These are phyloP conservation scores for Eledona agricola DNA, from an alignment of 2,888 invertebrate species.

Conservation along the genomic window DNA sequence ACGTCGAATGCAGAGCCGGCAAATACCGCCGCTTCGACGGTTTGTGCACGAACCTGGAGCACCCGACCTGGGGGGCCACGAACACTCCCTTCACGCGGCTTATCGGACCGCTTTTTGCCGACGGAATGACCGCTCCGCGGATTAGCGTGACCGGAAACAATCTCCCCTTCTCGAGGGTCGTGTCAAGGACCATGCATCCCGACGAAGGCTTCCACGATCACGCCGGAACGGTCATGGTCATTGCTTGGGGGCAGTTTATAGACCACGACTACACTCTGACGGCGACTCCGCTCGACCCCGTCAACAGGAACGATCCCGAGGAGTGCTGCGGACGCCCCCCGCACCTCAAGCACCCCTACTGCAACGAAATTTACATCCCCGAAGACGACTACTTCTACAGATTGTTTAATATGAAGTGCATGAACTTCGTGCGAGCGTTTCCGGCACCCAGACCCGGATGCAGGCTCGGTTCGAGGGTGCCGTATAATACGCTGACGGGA, in stretches of 20 bases:
- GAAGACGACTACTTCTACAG: constrained; percentile 92
- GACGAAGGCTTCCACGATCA: constrained; percentile 94
- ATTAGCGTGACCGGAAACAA: constrained; percentile 80
- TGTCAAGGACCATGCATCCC: constrained; percentile 90
- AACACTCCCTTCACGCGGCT: constrained; percentile 87
- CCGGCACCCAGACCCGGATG: constrained; percentile 89
- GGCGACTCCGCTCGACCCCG: constrained; percentile 84
- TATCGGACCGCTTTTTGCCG: constrained; percentile 82
- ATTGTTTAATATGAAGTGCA: constrained; percentile 83
- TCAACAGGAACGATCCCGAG: constrained; percentile 89
- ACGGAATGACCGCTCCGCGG: constrained; percentile 85
- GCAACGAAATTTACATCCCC: constrained; percentile 87
- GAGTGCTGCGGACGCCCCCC: constrained; percentile 86
- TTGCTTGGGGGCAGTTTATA: constrained; percentile 95
- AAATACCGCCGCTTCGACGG: constrained; percentile 89
- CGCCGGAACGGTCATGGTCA: constrained; percentile 92
- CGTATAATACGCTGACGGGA: constrained; percentile 87
- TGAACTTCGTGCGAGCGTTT: constrained; percentile 89
- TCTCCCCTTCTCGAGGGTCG: constrained; percentile 82
- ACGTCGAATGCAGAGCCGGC: constrained; percentile 87
- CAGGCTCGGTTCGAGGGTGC: constrained; percentile 84
- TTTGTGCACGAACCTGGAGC: constrained; percentile 86
- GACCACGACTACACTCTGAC: constrained; percentile 93
- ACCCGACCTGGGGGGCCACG: constrained; percentile 90
- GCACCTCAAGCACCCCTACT: constrained; percentile 88